phyloP scores from a whole-genome alignment of 2,888 invertebrate species.

The Papilio elwesi region DNA sequence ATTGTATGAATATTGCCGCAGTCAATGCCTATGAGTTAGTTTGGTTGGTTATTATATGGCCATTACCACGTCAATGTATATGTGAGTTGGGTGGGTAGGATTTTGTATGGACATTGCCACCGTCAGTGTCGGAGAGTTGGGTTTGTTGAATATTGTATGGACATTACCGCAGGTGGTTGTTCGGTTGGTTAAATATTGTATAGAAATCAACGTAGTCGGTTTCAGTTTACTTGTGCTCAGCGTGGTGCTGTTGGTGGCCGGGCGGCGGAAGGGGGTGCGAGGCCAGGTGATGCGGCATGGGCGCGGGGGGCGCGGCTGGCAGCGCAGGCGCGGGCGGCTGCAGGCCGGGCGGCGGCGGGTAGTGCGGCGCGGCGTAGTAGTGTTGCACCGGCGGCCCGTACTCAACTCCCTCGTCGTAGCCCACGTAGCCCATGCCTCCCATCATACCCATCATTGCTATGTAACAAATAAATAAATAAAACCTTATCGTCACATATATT shows the following conservation, averaged over 20 bases:
- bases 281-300: slow-evolving; percentile 40
- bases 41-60: neutral
- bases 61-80: neutral
- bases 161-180: neutral
- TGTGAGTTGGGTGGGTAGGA: no score
- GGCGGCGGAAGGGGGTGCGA: slow-evolving; percentile 43
- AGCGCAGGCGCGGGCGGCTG: slow-evolving; percentile 41
- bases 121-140: neutral
- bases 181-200: no score
- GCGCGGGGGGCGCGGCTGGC: slow-evolving; percentile 28
- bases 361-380: slow-evolving; percentile 47
- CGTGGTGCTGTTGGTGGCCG: slow-evolving; percentile 43
- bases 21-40: no score
- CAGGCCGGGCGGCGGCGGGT: slow-evolving; percentile 47
- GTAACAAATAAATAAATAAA: slow-evolving; percentile 5
- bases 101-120: no score
- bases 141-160: neutral
- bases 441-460: slow-evolving; percentile 78
- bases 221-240: slow-evolving; percentile 60
- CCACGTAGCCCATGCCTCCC: slow-evolving; percentile 73
- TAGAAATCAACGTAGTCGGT: neutral
- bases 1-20: neutral
- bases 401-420: slow-evolving; percentile 71
- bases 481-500: no score
- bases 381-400: slow-evolving; percentile 61